Base-by-base conservation (phyloP, 2,888 invertebrate species). In the Mythimna lalbum region DNA sequence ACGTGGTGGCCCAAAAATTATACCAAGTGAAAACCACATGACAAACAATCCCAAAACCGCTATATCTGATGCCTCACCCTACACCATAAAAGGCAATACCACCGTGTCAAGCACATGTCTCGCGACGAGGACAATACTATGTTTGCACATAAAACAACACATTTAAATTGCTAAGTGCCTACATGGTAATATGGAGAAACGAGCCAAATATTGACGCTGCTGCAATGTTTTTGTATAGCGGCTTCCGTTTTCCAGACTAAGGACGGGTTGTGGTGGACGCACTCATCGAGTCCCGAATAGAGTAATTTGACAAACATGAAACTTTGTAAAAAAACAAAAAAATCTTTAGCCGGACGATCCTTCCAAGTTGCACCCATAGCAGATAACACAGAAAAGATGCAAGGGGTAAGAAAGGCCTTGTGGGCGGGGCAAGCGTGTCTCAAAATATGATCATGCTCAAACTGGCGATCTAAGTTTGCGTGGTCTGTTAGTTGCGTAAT, bases 121-220 rank as follows among this genome's bases (percentile, higher is more conserved):
- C 80, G 47, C 7, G 47, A 6, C 47, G 84, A 87, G 88, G 87
- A 91, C 90, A 91, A 90, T 87, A 84, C 83, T 71, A 78, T 88
- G 86, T 89, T 87, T 89, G 87, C 89, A 86, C 86, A 71, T 81
- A 82, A 87, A 87, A 84, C 78, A 74, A 65, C 67, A 36, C 78
- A 88, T 90, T 90, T 89, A 86, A 86, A 90, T 89, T 88, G 89
- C 86, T 86, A 90, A 90, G 82, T 76, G 73, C 62, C 80, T 81
- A 78, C 77, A 69, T 50, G 61, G 53, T 55, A 62, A 69, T 69
- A 55, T 62, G 39, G 57, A 62, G 69, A 80, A 61, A 61, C 76
- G 60, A 63, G 77, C 31, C 63, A 81, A 77, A 78, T 80, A 80
- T 80, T 80, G 50, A 50, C 23, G 17, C 53, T 67, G 19, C 39